Evolutionary conservation across 2,113 vertebrate species (phyloP).

Genomic region (Marmota monax): DNA sequence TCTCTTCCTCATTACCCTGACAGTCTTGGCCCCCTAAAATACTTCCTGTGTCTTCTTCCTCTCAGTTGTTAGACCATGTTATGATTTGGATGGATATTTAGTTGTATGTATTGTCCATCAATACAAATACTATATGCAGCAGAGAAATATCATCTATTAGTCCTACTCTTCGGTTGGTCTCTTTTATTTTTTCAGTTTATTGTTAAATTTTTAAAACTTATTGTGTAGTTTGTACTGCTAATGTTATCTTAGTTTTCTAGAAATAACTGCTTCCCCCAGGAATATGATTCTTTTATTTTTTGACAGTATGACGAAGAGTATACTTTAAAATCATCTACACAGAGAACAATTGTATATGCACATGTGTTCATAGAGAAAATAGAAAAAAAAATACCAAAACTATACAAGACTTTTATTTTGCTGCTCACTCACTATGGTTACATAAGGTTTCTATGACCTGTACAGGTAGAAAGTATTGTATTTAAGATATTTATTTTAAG

Average conservation of each 20-base stretch:
- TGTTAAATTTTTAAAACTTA: background rate
- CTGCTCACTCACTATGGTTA: fast-evolving
- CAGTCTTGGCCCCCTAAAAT: background rate
- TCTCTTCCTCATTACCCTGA: background rate
- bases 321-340: background rate
- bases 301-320: background rate
- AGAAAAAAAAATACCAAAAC: background rate
- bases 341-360: background rate
- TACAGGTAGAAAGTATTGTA: background rate
- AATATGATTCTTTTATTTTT: background rate
- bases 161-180: background rate
- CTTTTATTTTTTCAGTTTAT: background rate
- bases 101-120: background rate
- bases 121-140: background rate
- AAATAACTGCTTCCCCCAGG: background rate
- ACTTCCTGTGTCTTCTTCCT: background rate
- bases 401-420: background rate
- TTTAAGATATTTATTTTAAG: background rate
- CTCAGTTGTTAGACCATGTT: background rate
- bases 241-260: background rate
- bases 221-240: background rate
- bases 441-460: background rate
- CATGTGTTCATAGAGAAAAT: background rate
- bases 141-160: background rate
- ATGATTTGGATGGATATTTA: background rate